Evolutionary conservation across 2,113 vertebrate genomes (phyloP).

Genomic region (Heptranchias perlo): DNA sequence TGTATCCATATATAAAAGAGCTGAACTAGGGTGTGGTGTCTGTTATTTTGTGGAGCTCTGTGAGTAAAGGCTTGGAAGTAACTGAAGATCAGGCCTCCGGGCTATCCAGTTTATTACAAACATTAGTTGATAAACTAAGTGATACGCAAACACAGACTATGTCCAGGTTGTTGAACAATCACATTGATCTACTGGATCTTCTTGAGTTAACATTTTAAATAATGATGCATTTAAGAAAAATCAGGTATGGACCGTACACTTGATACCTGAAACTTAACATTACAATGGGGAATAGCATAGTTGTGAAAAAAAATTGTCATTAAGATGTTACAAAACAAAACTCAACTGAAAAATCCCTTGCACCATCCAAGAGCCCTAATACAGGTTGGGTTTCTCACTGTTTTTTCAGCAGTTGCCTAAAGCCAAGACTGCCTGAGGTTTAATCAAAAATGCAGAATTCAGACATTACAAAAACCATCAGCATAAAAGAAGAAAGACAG

Average conservation of each 20-base stretch:
- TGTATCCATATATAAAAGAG: too few species aligned
- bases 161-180: neutral
- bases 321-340: neutral
- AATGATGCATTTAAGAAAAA: neutral
- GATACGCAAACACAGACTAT: neutral
- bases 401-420: neutral
- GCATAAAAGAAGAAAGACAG: neutral
- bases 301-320: neutral
- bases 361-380: neutral
- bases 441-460: neutral
- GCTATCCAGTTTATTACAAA: too few species aligned
- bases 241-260: neutral
- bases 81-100: too few species aligned
- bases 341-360: neutral
- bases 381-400: neutral
- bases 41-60: too few species aligned
- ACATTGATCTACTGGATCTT: neutral
- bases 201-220: neutral
- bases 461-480: neutral
- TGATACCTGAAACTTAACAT: neutral
- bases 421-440: neutral
- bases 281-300: too few species aligned
- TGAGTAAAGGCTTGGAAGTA: too few species aligned
- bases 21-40: too few species aligned
- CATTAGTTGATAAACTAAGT: too few species aligned